Conservation (phyloP, 2,113 vertebrate species). For the Rafetus swinhoei region DNA sequence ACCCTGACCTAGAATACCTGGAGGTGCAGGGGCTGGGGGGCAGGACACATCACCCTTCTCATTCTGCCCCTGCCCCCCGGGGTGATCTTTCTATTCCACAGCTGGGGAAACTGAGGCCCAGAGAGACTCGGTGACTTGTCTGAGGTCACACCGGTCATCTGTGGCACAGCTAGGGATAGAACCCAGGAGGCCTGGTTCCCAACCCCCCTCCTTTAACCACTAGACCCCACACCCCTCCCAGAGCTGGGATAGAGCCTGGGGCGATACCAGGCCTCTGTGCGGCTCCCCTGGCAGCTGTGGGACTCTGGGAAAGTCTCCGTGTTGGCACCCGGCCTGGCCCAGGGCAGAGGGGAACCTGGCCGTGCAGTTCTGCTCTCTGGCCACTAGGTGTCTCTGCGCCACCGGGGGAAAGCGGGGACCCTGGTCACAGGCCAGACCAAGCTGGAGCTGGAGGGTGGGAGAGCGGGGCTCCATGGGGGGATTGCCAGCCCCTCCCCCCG, state of each 20-base stretch:
- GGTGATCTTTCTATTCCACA: rapidly evolving
- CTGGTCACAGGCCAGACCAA: neutral
- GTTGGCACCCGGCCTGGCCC: neutral
- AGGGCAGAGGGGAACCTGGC: neutral
- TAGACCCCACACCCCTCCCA: too few relatives aligned
- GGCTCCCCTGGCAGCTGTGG: too few relatives aligned
- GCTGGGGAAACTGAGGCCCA: neutral
- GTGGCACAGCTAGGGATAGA: neutral
- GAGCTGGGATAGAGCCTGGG: neutral
- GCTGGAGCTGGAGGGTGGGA: neutral
- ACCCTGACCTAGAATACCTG: conserved; percentile 65
- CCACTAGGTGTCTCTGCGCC: neutral
- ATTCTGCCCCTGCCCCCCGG: neutral
- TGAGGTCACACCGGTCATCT: neutral
- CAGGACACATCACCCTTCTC: neutral
- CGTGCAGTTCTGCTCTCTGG: neutral
- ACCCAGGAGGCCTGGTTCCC: neutral
- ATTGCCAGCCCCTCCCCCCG: too few relatives aligned
- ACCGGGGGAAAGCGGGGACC: neutral
- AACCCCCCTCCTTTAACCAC: neutral
- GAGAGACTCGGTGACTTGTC: neutral
- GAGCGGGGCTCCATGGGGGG: too few relatives aligned
- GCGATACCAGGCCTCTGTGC: neutral
- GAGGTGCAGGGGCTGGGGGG: conserved; percentile 44
- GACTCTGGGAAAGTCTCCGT: too few relatives aligned